Percentiles rank a stretch among this genome's conserved stretches.
These are phyloP conservation scores for Nycticorax nycticorax DNA, from an alignment of 2,113 vertebrate species.

Conservation along the genomic window DNA sequence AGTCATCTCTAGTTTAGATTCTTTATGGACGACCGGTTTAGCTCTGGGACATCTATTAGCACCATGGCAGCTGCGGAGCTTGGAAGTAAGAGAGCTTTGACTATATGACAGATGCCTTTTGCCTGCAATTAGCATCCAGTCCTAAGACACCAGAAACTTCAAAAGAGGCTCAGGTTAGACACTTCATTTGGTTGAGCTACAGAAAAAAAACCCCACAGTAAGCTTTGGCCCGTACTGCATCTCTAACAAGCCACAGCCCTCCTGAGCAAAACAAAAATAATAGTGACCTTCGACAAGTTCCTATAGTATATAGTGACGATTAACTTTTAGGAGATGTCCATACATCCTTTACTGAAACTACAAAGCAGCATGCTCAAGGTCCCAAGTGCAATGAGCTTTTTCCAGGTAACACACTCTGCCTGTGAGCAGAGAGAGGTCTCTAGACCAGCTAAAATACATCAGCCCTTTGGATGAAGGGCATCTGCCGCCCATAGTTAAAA, in stretches of 20 bases:
- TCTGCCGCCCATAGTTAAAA: background rate
- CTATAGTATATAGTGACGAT: background rate
- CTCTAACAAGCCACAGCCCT: background rate
- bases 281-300: background rate
- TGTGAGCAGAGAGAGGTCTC: background rate
- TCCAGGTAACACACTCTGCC: background rate
- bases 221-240: background rate
- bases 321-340: background rate
- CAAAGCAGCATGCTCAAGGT: accelerated
- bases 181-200: background rate
- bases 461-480: background rate
- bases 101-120: background rate
- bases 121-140: background rate
- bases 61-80: background rate
- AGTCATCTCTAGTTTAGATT: background rate
- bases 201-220: background rate
- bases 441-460: background rate
- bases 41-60: background rate
- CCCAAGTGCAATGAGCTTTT: accelerated
- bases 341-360: background rate
- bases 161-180: background rate
- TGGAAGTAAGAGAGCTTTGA: background rate
- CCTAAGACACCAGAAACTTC: background rate
- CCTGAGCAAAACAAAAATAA: background rate
- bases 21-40: background rate